Evolutionary conservation across 53 echinoderm and acorn worm species (phyloP).

Genomic region (Holothuria leucospilota): DNA sequence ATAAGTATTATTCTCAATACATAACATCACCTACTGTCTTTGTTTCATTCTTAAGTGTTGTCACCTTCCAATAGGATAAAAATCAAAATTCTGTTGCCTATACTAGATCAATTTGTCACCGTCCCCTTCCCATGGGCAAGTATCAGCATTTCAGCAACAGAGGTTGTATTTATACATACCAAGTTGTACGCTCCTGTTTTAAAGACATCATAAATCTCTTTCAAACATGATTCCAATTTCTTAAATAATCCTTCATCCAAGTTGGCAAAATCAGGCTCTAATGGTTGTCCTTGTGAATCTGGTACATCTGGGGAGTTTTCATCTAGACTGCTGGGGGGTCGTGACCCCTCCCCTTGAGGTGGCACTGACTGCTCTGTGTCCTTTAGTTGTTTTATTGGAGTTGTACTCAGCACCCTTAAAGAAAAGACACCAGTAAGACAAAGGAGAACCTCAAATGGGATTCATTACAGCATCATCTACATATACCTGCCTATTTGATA

Average conservation of each 20-base stretch:
- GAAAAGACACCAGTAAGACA: too few relatives aligned
- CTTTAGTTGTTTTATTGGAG: background rate
- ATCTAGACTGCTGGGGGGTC: conserved; percentile 39
- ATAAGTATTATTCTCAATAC: too few relatives aligned
- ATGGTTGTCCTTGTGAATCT: conserved; percentile 8
- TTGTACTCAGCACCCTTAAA: background rate
- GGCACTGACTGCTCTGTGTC: conserved; percentile 4
- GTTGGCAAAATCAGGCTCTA: conserved; percentile 12
- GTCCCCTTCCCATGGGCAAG: too few relatives aligned
- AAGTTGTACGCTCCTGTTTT: conserved; percentile 22
- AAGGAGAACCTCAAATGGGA: too few relatives aligned
- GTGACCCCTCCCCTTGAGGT: background rate
- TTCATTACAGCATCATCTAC: too few relatives aligned
- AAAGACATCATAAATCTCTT: conserved; percentile 31
- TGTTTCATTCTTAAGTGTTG: too few relatives aligned
- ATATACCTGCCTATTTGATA: too few relatives aligned
- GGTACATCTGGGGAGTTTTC: conserved; percentile 20
- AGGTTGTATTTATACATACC: background rate
- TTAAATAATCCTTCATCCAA: conserved; percentile 2
- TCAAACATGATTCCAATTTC: conserved; percentile 23
- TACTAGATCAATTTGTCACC: too few relatives aligned
- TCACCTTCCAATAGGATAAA: too few relatives aligned
- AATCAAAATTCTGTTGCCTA: too few relatives aligned
- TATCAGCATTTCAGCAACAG: too few relatives aligned
- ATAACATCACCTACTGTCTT: too few relatives aligned